Conservation (phyloP, 2,888 invertebrate genomes). For the Cybosia mesomella region DNA sequence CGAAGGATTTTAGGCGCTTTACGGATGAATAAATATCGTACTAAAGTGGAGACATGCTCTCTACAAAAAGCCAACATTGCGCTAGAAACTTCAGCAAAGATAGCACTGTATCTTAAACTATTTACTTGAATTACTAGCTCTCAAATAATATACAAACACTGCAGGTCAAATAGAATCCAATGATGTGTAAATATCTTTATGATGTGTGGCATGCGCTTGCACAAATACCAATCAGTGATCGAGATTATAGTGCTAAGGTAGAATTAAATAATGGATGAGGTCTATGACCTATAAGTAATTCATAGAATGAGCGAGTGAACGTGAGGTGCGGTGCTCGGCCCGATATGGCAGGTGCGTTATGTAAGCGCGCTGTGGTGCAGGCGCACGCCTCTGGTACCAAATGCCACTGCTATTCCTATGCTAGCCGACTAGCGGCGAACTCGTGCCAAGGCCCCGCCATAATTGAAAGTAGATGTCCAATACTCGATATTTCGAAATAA, state of each 20-base stretch:
- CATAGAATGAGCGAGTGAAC: conserved; percentile 84
- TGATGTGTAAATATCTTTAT: conserved; percentile 37
- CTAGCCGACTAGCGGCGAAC: conserved; percentile 61
- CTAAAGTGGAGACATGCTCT: conserved; percentile 53
- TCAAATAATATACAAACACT: conserved; percentile 38
- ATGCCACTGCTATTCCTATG: conserved; percentile 79
- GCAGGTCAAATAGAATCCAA: conserved; percentile 39
- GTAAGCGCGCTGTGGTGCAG: conserved; percentile 75
- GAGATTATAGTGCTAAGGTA: conserved; percentile 59
- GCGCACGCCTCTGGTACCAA: conserved; percentile 68
- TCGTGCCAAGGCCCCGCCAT: conserved; percentile 78
- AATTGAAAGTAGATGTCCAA: conserved; percentile 79
- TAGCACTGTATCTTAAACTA: conserved; percentile 58
- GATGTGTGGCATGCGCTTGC: conserved; percentile 30
- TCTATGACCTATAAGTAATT: conserved; percentile 86
- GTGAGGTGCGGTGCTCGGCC: conserved; percentile 80
- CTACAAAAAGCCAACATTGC: conserved; percentile 63
- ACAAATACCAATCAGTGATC: conserved; percentile 58
- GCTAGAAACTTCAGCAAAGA: conserved; percentile 50
- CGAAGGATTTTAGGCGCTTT: conserved; percentile 72
- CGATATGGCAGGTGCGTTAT: conserved; percentile 87
- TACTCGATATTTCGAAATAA: conserved; percentile 63
- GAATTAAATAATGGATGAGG: conserved; percentile 80
- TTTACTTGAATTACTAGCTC: conserved; percentile 68
- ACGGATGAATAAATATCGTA: conserved; percentile 66